phyloP scores from a whole-genome alignment of 2,888 invertebrate genomes.

The Linnaemya tessellans region DNA sequence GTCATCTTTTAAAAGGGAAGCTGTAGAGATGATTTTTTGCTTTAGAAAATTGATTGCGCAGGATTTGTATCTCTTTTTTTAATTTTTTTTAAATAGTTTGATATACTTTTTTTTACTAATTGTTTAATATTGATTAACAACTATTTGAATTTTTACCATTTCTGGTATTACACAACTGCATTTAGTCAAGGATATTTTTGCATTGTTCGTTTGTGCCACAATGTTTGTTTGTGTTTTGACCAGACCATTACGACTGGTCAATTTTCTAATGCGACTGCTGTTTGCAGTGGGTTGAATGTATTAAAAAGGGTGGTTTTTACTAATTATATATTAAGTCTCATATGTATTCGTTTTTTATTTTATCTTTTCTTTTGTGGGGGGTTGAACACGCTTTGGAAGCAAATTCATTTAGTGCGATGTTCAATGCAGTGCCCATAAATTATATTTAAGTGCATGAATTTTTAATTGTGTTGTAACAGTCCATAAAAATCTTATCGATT shows the following conservation, averaged over 20 bases:
- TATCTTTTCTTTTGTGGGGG: slow-evolving; percentile 15
- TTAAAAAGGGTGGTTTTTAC: slow-evolving; percentile 46
- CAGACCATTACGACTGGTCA: slow-evolving; percentile 61
- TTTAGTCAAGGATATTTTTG: slow-evolving; percentile 67
- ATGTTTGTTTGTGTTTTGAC: slow-evolving; percentile 53
- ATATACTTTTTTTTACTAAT: slow-evolving; percentile 5
- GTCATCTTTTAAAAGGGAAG: slow-evolving; percentile 37
- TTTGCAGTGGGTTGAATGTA: slow-evolving; percentile 11
- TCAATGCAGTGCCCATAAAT: slow-evolving; percentile 45
- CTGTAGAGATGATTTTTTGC: slow-evolving; percentile 54
- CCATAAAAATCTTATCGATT: slow-evolving; percentile 35
- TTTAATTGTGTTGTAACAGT: slow-evolving; percentile 11
- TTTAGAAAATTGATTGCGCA: slow-evolving; percentile 68
- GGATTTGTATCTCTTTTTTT: slow-evolving; percentile 60
- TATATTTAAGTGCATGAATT: slow-evolving; percentile 21
- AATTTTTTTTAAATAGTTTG: slow-evolving; percentile 27
- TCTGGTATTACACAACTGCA: slow-evolving; percentile 70
- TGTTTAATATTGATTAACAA: slow-evolving; percentile 34
- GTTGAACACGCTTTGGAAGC: not conserved
- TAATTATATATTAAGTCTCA: not conserved
- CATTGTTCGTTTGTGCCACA: slow-evolving; percentile 54
- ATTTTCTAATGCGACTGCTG: slow-evolving; percentile 34
- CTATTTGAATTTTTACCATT: slow-evolving; percentile 14
- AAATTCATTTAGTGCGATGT: not conserved
- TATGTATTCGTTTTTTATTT: not conserved